Evolutionary conservation across 2,888 invertebrate species (phyloP).

Genomic region (Dynastes hyllus): DNA sequence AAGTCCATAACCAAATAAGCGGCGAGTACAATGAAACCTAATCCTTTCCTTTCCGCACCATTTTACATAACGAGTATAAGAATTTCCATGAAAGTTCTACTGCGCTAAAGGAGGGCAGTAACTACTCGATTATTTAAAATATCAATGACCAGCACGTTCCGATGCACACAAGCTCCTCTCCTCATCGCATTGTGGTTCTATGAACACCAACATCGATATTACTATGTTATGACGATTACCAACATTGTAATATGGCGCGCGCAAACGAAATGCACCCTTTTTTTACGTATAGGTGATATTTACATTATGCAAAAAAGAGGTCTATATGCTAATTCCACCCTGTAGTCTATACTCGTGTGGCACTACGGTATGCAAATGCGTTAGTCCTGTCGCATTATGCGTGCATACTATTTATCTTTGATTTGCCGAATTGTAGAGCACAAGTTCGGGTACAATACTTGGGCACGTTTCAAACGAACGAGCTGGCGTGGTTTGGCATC

Average conservation of each 20-base stretch:
- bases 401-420: conserved; percentile 30
- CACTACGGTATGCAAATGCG: conserved; percentile 58
- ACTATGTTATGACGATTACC: conserved; percentile 45
- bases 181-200: conserved; percentile 19
- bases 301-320: conserved; percentile 55
- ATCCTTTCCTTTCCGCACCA: conserved; percentile 41
- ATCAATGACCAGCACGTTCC: conserved; percentile 57
- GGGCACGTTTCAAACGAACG: conserved; percentile 16
- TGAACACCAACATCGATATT: conserved; percentile 43
- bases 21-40: conserved; percentile 27
- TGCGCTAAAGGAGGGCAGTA: conserved; percentile 56
- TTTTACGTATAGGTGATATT: conserved; percentile 35
- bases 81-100: conserved; percentile 47
- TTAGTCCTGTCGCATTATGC: conserved; percentile 35
- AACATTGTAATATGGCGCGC: conserved; percentile 40
- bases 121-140: conserved; percentile 54
- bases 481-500: background rate
- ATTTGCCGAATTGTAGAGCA: conserved; percentile 39
- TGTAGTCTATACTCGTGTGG: conserved; percentile 39
- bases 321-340: conserved; percentile 60
- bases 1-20: conserved; percentile 19
- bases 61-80: conserved; percentile 46
- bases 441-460: conserved; percentile 10
- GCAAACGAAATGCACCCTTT: conserved; percentile 43
- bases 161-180: conserved; percentile 54